These are phyloP conservation scores for Eumaeus atala DNA, from an alignment of 1,140 invertebrate genomes.

Conservation along the genomic window DNA sequence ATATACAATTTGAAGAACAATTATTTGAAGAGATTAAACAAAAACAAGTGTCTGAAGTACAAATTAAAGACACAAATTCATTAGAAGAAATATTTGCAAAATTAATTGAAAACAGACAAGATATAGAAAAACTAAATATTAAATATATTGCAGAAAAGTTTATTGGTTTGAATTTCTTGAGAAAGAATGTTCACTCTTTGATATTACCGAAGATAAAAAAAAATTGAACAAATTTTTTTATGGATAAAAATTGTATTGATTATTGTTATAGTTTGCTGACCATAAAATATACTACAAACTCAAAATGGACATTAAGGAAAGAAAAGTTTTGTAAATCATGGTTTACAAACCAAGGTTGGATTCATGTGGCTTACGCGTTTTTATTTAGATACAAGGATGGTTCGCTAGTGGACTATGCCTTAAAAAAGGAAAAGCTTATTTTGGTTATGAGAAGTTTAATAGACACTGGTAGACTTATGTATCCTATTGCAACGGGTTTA, in stretches of 20 bases:
- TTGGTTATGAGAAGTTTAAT: slow-evolving; percentile 17
- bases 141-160: slow-evolving; percentile 34
- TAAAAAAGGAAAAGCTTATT: slow-evolving; percentile 20
- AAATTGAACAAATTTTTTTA: slow-evolving; percentile 38
- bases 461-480: slow-evolving; percentile 12
- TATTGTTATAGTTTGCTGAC: slow-evolving; percentile 40
- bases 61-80: slow-evolving; percentile 11
- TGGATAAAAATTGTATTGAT: slow-evolving; percentile 35
- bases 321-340: slow-evolving; percentile 15
- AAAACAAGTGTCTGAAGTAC: neutral
- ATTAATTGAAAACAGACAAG: slow-evolving; percentile 26
- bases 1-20: slow-evolving; percentile 29
- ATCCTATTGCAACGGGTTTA: slow-evolving; percentile 15
- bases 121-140: slow-evolving; percentile 24
- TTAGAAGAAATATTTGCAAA: slow-evolving; percentile 28
- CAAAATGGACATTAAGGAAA: slow-evolving; percentile 27
- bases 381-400: slow-evolving; percentile 16
- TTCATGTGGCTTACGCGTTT: slow-evolving; percentile 11
- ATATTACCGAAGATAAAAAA: slow-evolving; percentile 29
- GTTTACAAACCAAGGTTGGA: slow-evolving; percentile 16
- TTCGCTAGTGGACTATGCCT: slow-evolving; percentile 15
- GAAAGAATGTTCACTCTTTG: slow-evolving; percentile 37
- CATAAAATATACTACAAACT: slow-evolving; percentile 28
- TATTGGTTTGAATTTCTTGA: slow-evolving; percentile 39
- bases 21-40: slow-evolving; percentile 28